Conservation (phyloP, 2,888 invertebrate species). For the Stenichneumon culpator region DNA sequence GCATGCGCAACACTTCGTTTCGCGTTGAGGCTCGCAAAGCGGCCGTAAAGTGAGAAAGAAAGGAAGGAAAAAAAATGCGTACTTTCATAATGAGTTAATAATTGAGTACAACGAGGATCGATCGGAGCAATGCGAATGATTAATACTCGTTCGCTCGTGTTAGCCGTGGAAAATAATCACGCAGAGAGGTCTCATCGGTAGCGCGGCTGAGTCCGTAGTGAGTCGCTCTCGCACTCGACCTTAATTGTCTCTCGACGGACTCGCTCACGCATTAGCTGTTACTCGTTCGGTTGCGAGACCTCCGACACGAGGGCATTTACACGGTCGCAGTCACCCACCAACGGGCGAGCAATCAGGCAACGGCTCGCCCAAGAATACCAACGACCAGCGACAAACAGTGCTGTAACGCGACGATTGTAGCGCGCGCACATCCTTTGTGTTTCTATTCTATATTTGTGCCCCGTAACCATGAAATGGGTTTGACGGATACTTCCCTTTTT, state of each 20-base stretch:
- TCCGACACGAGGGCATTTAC: slow-evolving; percentile 65
- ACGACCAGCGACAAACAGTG: slow-evolving; percentile 1
- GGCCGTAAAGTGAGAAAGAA: not conserved
- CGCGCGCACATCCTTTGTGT: slow-evolving; percentile 1
- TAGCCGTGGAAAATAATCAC: slow-evolving; percentile 17
- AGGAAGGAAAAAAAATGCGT: not conserved
- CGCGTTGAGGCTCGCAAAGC: too few species aligned
- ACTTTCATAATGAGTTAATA: not conserved
- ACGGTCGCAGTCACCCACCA: slow-evolving; percentile 45
- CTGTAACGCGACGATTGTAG: slow-evolving; percentile 4
- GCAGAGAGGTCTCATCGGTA: slow-evolving; percentile 18
- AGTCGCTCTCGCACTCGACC: slow-evolving; percentile 68
- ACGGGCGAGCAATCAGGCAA: slow-evolving; percentile 37
- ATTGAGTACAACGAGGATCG: not conserved
- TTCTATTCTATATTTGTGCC: too few species aligned
- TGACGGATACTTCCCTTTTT: not conserved
- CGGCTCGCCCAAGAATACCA: slow-evolving; percentile 28
- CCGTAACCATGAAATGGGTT: not conserved
- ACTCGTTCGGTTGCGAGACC: slow-evolving; percentile 52
- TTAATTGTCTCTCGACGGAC: slow-evolving; percentile 69
- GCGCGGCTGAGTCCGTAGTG: slow-evolving; percentile 10
- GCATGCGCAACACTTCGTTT: too few species aligned
- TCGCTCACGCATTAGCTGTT: slow-evolving; percentile 32
- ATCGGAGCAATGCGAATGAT: slow-evolving; percentile 13
- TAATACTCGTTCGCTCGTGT: slow-evolving; percentile 20